Percentiles rank a stretch among this genome's conserved stretches.
These are phyloP conservation scores for Perca flavescens DNA, from an alignment of 2,113 vertebrate species.

Conservation along the genomic window DNA sequence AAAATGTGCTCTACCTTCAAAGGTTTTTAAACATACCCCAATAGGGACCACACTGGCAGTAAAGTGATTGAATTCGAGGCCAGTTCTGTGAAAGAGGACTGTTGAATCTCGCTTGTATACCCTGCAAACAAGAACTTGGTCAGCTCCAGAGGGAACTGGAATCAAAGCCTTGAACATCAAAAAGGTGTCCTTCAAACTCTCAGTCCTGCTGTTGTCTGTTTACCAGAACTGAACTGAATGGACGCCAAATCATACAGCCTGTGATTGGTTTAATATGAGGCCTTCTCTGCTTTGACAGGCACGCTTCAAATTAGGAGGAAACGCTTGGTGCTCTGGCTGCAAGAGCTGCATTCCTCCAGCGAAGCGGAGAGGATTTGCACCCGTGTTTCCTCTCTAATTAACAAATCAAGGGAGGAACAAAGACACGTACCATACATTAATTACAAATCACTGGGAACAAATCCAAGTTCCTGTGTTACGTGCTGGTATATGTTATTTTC, in stretches of 20 bases:
- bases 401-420: constrained; percentile 61
- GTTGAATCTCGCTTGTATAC: constrained; percentile 3
- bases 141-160: constrained; percentile 34
- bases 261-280: constrained; percentile 73
- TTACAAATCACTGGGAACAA: constrained; percentile 58
- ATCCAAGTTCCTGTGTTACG: constrained; percentile 35
- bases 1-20: not conserved
- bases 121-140: constrained; percentile 29
- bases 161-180: constrained; percentile 53
- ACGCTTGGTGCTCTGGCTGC: constrained; percentile 63
- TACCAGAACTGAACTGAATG: constrained; percentile 50
- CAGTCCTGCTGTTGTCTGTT: constrained; percentile 45
- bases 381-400: constrained; percentile 76
- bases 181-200: constrained; percentile 38
- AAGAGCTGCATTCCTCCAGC: constrained; percentile 49
- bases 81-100: not conserved
- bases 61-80: not conserved
- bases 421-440: constrained; percentile 46
- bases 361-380: constrained; percentile 65
- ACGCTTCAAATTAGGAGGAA: constrained; percentile 75
- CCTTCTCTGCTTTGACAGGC: constrained; percentile 45
- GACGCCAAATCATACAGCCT: constrained; percentile 70
- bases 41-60: not conserved
- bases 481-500: constrained; percentile 42
- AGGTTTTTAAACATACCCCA: not conserved